These are phyloP conservation scores for Thryonomys swinderianus DNA, from an alignment of 2,113 vertebrate genomes.

Conservation along the genomic window DNA sequence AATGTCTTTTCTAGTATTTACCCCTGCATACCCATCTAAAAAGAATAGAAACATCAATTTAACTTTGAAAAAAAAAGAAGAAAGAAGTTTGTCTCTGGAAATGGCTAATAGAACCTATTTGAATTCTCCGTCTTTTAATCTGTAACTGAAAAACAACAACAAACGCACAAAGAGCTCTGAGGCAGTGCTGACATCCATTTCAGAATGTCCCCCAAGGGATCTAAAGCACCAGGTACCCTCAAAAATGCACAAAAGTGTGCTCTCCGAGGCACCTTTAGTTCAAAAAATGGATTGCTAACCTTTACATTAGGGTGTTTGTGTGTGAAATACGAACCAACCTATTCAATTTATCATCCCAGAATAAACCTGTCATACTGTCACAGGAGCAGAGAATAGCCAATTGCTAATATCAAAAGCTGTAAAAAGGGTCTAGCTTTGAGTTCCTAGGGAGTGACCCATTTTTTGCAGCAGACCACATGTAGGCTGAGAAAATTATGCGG, in stretches of 20 bases:
- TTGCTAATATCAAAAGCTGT: conserved; percentile 7
- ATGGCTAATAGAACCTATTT: not conserved
- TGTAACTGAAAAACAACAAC: not conserved
- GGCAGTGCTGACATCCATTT: not conserved
- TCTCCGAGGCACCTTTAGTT: conserved; percentile 2
- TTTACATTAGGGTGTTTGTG: not conserved
- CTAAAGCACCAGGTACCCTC: not conserved
- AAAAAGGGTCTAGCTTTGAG: not conserved
- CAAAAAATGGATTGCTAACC: conserved; percentile 45
- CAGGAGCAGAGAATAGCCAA: not conserved
- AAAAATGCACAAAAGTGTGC: not conserved
- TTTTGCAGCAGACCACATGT: conserved; percentile 6
- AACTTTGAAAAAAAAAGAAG: not conserved
- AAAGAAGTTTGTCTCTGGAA: not conserved
- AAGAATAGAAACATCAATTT: not conserved
- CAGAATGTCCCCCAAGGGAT: not conserved
- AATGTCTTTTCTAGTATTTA: conserved; percentile 5
- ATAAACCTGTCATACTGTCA: conserved; percentile 18
- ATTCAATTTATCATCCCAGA: conserved; percentile 60
- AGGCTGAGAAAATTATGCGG: not conserved
- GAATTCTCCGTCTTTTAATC: not conserved
- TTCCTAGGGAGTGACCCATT: conserved; percentile 58
- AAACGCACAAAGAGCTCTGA: not conserved
- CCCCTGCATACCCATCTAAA: not conserved
- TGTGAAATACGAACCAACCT: not conserved